Base-by-base conservation (phyloP, 2,113 vertebrate species). In the Scortum barcoo region DNA sequence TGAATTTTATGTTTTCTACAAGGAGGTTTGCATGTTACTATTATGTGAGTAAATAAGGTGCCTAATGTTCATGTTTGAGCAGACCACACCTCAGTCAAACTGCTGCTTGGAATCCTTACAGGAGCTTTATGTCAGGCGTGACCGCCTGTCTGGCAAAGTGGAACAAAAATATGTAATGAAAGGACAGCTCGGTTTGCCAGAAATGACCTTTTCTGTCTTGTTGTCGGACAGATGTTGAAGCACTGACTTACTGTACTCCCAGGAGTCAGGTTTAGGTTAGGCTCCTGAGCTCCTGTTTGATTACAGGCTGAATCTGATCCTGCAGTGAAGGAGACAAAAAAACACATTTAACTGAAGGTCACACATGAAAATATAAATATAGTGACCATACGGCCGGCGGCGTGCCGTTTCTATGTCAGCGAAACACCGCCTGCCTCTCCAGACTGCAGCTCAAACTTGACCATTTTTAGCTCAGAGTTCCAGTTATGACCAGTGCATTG, bases 31-130 rank as follows among this genome's bases (percentile, higher is more conserved):
- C 95, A 95, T 96, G 96, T 95, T 83, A 19, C 33, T 94, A 91
- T 92, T 94, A 89, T 80, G 89, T 93, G 93, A 97, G 94, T 93
- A 94, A 93, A 94, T 94, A 91, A 90, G 94, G 95, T 95, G 96
- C 96, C 96, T 96, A 95, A 91, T 86, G 94, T 94, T 96, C 95
- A 93, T 92, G 94, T 94, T 95, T 96, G 93, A 96, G 95, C 95
- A 91, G 93, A 91, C 83, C 89, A 90, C 91, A 87, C 80, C 78
- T 68, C 62, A 26, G 90, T 90, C 85, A 80, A 76, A 86, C 74
- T 87, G 86, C 84, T 90, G 89, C 78, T 90, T 80, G 86, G 81
- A 80, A 88, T 89, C 83, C 33, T 40, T 4, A 4, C 79, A 71
- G 77, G 28, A 50, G 82, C 86, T 86, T 68, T 13, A 6, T 33